Evolutionary conservation across 2,888 invertebrate species (phyloP).

Genomic region (Drosophila sordidula): DNA sequence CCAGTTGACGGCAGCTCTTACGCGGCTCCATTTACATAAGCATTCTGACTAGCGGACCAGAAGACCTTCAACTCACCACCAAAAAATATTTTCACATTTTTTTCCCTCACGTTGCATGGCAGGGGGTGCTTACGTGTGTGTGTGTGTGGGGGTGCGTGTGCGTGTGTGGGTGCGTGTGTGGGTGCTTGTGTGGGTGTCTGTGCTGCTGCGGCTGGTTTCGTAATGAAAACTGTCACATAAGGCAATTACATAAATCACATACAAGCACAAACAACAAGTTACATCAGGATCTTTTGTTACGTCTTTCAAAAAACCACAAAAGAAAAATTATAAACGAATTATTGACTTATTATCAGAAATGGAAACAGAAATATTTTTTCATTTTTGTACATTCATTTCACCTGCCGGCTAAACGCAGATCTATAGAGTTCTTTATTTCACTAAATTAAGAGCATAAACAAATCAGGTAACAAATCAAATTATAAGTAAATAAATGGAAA

Average conservation of each 20-base stretch:
- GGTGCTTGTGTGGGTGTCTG: too few relatives aligned
- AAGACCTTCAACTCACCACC: slow-evolving; percentile 1
- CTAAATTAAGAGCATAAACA: slow-evolving; percentile 28
- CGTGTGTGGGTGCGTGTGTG: too few relatives aligned
- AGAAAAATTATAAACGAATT: slow-evolving; percentile 27
- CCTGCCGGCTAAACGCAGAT: neutral
- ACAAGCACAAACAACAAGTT: slow-evolving; percentile 1
- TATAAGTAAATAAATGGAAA: slow-evolving; percentile 4
- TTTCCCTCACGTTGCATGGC: neutral
- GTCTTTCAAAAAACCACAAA: neutral
- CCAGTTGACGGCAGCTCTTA: neutral
- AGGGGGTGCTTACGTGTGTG: neutral
- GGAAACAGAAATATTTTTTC: neutral
- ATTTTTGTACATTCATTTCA: too few relatives aligned
- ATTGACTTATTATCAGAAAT: slow-evolving; percentile 40
- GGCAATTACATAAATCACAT: slow-evolving; percentile 30
- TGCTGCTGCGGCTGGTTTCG: neutral
- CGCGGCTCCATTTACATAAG: slow-evolving; percentile 14
- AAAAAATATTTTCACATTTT: neutral
- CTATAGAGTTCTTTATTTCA: slow-evolving; percentile 9
- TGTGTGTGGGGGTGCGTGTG: too few relatives aligned
- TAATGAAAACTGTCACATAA: slow-evolving; percentile 27
- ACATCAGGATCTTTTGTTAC: slow-evolving; percentile 27
- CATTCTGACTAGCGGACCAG: neutral
- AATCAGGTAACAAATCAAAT: slow-evolving; percentile 1